Evolutionary conservation across 2,113 vertebrate species (phyloP), one percentile per base, ranked within the genome.

Genomic region (Asarcornis scutulata): DNA sequence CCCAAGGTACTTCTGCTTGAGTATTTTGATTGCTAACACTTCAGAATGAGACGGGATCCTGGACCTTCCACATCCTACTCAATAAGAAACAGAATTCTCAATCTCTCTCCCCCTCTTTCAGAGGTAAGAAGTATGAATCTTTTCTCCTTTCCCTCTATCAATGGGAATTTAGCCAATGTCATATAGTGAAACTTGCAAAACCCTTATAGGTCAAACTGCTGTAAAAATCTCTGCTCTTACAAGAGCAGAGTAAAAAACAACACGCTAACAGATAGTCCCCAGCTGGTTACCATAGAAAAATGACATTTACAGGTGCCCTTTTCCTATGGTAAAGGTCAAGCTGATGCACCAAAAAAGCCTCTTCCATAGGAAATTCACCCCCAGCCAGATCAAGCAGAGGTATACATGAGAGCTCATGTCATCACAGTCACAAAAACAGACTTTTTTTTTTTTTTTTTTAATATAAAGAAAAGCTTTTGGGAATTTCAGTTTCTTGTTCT

Each of bases 291-390:
- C 75, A 29, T 17, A 76, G 72, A 63, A 95, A 77, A 86, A 32
- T 83, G 63, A 95, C 84, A 95, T 94, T 93, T 95, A 89, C 44
- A 68, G 36, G 17, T 46, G 71, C 55, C 40, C 44, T 91, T 91
- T 92, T 87, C 26, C 78, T 85, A 23, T 15, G 48, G 36, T 93
- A 96, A 95, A 96, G 87, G 91, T 94, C 89, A 96, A 59, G 31
- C 2, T 87, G 74, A 89, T 73, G 84, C 67, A 93, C 67, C 55
- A 79, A 71, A 79, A 71, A 71, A 1, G 2, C 40, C 76, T 63
- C 0, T 0, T 36, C 84, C 69, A 56, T 32, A 86, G 68, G 44
- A 85, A 87, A 88, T 63, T 50, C 50, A 69, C 17, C 1, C 20
- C 36, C 26, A 71, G 2, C 4, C 13, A 23, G 44, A 46, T 78